These are phyloP conservation scores for Meiosimyza decipiens DNA, from an alignment of 2,888 invertebrate genomes.

Conservation along the genomic window DNA sequence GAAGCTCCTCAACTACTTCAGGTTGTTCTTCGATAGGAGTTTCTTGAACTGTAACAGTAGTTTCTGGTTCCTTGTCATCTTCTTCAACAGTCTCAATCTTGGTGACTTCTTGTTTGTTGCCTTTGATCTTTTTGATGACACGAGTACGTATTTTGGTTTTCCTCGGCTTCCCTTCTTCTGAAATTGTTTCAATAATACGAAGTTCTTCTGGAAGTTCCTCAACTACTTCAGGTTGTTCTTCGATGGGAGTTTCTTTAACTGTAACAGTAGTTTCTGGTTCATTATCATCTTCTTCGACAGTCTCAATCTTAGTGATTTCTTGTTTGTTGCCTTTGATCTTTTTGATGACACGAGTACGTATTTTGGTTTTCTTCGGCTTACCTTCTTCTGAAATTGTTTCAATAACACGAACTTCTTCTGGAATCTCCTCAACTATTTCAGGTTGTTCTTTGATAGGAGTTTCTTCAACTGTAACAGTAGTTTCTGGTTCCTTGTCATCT, in stretches of 20 bases:
- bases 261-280: slow-evolving; percentile 36
- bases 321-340: slow-evolving; percentile 36
- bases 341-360: slow-evolving; percentile 38
- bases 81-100: slow-evolving; percentile 39
- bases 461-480: slow-evolving; percentile 50
- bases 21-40: too few species aligned
- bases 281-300: slow-evolving; percentile 38
- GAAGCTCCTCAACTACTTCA: too few species aligned
- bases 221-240: slow-evolving; percentile 29
- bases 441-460: slow-evolving; percentile 28
- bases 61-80: slow-evolving; percentile 38
- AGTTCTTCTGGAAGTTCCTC: slow-evolving; percentile 36
- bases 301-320: slow-evolving; percentile 38
- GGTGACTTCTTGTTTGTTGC: slow-evolving; percentile 37
- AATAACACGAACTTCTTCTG: slow-evolving; percentile 37
- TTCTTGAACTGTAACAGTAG: slow-evolving; percentile 29
- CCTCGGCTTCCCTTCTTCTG: slow-evolving; percentile 37
- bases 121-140: slow-evolving; percentile 36
- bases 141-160: slow-evolving; percentile 36
- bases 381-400: slow-evolving; percentile 39
- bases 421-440: slow-evolving; percentile 29
- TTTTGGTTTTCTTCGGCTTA: slow-evolving; percentile 36
- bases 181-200: slow-evolving; percentile 35
- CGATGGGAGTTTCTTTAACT: slow-evolving; percentile 35
- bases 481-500: slow-evolving; percentile 46